phyloP scores from a whole-genome alignment of 2,797 vertebrate genomes.

The Coracias cyanogaster region DNA sequence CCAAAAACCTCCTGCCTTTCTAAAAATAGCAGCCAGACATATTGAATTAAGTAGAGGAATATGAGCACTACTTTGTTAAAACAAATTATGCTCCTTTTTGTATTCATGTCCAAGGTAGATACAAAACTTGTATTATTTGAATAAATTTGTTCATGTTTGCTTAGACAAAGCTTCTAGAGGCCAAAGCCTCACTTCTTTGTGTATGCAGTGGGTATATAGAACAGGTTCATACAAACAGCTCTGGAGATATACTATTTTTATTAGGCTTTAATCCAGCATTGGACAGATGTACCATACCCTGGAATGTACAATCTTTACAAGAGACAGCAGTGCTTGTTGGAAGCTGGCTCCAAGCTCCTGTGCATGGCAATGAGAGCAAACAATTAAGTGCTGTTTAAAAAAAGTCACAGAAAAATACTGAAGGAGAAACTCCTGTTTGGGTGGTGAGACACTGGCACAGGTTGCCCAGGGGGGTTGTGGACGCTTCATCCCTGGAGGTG shows the following conservation, averaged over 20 bases:
- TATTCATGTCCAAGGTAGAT: neutral
- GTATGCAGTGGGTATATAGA: neutral
- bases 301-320: neutral
- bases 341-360: neutral
- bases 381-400: neutral
- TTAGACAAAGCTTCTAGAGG: neutral
- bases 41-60: neutral
- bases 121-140: neutral
- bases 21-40: neutral
- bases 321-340: neutral
- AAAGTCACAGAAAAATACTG: neutral
- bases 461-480: too few relatives aligned
- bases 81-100: fast-evolving
- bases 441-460: too few relatives aligned
- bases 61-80: neutral
- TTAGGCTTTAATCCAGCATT: neutral
- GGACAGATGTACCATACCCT: neutral
- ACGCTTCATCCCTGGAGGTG: too few relatives aligned
- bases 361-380: neutral
- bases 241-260: neutral
- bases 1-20: neutral
- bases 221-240: neutral
- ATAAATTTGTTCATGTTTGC: neutral
- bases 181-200: neutral
- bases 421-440: neutral